Percentiles rank a stretch among this genome's conserved stretches.
Evolutionary conservation across 2,888 invertebrate species (phyloP).

Genomic region (Phania funesta): DNA sequence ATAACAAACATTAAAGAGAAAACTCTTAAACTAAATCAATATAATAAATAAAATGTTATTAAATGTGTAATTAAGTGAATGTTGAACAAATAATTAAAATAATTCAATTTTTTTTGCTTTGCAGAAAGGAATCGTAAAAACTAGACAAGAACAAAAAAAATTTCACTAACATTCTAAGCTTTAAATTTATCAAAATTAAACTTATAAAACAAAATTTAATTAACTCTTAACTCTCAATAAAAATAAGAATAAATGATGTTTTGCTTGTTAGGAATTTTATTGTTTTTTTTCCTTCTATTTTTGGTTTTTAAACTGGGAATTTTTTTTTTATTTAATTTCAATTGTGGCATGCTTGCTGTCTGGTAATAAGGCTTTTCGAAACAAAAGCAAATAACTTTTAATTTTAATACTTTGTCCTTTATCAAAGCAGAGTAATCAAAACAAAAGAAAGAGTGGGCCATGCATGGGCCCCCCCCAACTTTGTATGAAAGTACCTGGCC

Average conservation of each 20-base stretch:
- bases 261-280: constrained; percentile 68
- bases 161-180: constrained; percentile 32
- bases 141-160: constrained; percentile 3
- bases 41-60: constrained; percentile 66
- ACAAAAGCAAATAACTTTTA: constrained; percentile 5
- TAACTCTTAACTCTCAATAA: constrained; percentile 22
- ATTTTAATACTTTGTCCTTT: not conserved
- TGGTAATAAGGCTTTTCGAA: constrained; percentile 29
- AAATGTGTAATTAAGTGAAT: constrained; percentile 71
- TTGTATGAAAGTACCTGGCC: no score
- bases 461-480: no score
- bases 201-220: not conserved
- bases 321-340: not conserved
- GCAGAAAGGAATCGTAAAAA: constrained; percentile 15
- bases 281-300: constrained; percentile 44
- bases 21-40: constrained; percentile 67
- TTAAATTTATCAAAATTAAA: constrained; percentile 21
- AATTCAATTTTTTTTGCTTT: constrained; percentile 32
- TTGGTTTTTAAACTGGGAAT: not conserved
- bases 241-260: constrained; percentile 57
- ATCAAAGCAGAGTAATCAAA: not conserved
- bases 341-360: no score
- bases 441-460: not conserved
- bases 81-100: constrained; percentile 58
- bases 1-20: constrained; percentile 25